These are phyloP conservation scores for Sicus ferrugineus DNA, from an alignment of 2,888 invertebrate genomes.

Conservation along the genomic window DNA sequence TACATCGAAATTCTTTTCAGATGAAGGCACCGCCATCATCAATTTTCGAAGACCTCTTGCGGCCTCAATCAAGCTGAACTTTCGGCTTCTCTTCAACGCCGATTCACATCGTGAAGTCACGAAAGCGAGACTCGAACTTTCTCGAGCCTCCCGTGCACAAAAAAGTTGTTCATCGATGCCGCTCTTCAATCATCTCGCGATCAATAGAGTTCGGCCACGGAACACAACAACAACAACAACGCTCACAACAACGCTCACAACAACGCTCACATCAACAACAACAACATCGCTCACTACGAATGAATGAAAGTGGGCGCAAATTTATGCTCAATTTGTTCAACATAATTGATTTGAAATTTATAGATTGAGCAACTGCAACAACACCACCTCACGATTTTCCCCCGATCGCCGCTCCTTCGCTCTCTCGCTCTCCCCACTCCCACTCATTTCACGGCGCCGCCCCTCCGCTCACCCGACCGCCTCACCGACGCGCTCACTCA, in stretches of 20 bases:
- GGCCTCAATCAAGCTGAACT: background rate
- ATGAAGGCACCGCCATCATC: too few relatives aligned
- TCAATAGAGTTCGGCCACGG: background rate
- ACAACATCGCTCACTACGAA: background rate
- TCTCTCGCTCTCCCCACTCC: background rate
- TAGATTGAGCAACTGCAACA: constrained; percentile 17
- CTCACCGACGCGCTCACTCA: background rate
- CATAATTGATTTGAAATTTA: constrained; percentile 26
- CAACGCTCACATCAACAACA: background rate
- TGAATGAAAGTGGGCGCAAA: constrained; percentile 28
- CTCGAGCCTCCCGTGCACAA: background rate
- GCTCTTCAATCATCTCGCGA: constrained; percentile 3
- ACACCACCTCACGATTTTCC: constrained; percentile 16
- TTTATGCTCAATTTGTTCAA: constrained; percentile 32
- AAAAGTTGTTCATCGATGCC: background rate
- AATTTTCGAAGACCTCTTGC: background rate
- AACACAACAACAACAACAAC: constrained; percentile 10
- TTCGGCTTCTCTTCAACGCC: constrained; percentile 1
- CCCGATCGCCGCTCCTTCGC: background rate
- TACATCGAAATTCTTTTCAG: too few relatives aligned
- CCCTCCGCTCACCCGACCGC: background rate
- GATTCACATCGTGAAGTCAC: background rate
- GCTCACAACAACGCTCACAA: too few relatives aligned
- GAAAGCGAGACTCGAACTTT: background rate
- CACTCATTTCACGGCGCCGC: background rate